These are phyloP conservation scores for Paracanthobrama guichenoti DNA, from an alignment of 2,113 vertebrate genomes.

Conservation along the genomic window DNA sequence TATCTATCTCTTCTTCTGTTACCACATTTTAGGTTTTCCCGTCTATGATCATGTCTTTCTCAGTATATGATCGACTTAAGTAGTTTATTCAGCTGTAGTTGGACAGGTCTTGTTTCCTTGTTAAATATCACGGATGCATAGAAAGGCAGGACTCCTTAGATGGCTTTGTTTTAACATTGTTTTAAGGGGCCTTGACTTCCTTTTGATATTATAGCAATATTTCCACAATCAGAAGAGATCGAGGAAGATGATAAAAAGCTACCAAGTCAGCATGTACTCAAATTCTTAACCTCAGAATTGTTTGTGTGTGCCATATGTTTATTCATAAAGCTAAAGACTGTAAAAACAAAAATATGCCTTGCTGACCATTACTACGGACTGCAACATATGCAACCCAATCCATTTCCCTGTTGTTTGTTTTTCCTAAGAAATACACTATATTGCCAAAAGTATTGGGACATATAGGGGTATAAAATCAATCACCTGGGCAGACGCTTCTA, in stretches of 20 bases:
- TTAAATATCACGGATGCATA: slow-evolving; percentile 57
- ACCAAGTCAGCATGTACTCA: slow-evolving; percentile 57
- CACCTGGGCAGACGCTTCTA: too few species aligned
- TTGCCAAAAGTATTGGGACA: too few species aligned
- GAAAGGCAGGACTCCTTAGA: slow-evolving; percentile 52
- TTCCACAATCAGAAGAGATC: slow-evolving; percentile 65
- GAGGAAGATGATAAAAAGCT: slow-evolving; percentile 62
- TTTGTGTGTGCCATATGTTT: slow-evolving; percentile 21
- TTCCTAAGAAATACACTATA: too few species aligned
- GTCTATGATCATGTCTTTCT: slow-evolving; percentile 63
- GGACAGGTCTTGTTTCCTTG: slow-evolving; percentile 67
- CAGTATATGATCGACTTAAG: slow-evolving; percentile 68
- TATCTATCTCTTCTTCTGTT: slow-evolving; percentile 69
- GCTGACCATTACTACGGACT: too few species aligned
- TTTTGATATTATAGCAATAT: slow-evolving; percentile 67
- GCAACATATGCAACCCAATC: too few species aligned
- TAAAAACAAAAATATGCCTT: not conserved
- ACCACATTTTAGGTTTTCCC: slow-evolving; percentile 66
- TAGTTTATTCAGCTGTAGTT: slow-evolving; percentile 77
- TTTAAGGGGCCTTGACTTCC: slow-evolving; percentile 65
- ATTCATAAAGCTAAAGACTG: not conserved
- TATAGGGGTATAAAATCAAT: too few species aligned
- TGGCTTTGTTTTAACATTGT: slow-evolving; percentile 67
- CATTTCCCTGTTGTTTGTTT: too few species aligned
- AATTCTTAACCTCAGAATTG: slow-evolving; percentile 59